Conservation (phyloP, 1,140 invertebrate species). For the Diachasma alloeum region DNA sequence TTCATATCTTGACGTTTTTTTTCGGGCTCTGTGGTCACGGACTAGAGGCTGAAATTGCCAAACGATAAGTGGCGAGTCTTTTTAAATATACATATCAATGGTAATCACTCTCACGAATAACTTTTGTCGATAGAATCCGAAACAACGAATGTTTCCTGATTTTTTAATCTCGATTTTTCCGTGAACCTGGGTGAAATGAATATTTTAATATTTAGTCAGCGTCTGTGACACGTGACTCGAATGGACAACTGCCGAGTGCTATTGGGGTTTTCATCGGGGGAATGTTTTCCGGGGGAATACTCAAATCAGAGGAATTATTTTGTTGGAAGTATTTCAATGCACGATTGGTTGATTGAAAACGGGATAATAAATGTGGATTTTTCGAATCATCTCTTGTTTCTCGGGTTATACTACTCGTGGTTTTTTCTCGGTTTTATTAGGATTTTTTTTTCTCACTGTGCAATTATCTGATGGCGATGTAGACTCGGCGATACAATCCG, state of each 20-base stretch:
- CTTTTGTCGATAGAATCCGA: background rate
- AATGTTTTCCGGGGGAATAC: background rate
- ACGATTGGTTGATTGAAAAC: conserved; percentile 3
- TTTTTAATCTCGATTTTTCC: background rate
- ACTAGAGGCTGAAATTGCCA: background rate
- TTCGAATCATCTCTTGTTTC: conserved; percentile 16
- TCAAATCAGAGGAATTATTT: background rate
- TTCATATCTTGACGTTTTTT: conserved; percentile 12
- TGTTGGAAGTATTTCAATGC: background rate
- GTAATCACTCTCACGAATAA: background rate
- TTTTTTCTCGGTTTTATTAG: background rate
- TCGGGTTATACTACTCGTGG: background rate
- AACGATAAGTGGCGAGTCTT: background rate
- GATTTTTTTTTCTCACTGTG: background rate
- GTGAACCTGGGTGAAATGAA: background rate
- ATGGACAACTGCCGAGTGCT: conserved; percentile 22
- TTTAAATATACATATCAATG: conserved; percentile 1
- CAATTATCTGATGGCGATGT: background rate
- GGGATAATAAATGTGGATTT: conserved; percentile 18
- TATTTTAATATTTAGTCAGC: background rate
- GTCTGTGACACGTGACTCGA: conserved; percentile 15
- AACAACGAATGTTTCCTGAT: background rate
- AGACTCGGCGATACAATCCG: background rate
- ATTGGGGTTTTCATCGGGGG: conserved; percentile 1
- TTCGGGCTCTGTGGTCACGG: background rate